A percentile compares a stretch with the other conserved stretches of the same genome.
These are phyloP conservation scores for Amiota mariae DNA, from an alignment of 2,888 invertebrate species.

Conservation along the genomic window DNA sequence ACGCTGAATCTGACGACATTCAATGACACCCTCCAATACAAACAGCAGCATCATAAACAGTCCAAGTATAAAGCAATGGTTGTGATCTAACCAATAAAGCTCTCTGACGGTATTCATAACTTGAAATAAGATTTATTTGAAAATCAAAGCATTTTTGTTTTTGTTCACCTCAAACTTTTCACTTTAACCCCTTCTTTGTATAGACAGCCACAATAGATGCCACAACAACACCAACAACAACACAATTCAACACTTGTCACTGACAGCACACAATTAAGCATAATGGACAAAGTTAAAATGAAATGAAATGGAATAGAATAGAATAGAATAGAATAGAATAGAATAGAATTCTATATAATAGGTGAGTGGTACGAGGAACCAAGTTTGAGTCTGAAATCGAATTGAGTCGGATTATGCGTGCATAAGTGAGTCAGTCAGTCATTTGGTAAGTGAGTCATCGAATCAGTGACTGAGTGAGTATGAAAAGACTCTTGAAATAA, in stretches of 20 bases:
- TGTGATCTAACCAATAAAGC: not conserved
- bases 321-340: not conserved
- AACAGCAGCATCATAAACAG: not conserved
- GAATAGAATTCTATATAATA: not conserved
- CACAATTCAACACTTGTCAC: constrained; percentile 25
- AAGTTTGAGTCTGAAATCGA: not conserved
- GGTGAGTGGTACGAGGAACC: not conserved
- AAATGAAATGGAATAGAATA: not conserved
- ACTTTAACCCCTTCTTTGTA: constrained; percentile 3
- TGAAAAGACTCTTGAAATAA: no score
- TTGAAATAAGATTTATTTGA: constrained; percentile 20
- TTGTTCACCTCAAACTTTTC: not conserved
- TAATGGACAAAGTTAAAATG: constrained; percentile 14
- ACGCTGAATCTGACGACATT: not conserved
- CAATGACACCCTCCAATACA: constrained; percentile 9
- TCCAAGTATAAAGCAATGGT: constrained; percentile 4
- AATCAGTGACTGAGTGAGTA: not conserved
- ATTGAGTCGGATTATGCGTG: not conserved
- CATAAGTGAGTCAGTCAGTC: not conserved
- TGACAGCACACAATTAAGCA: constrained; percentile 26
- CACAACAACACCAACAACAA: not conserved
- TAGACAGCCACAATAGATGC: not conserved
- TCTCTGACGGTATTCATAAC: constrained; percentile 18
- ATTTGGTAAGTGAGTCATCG: no score
- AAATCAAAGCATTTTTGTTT: constrained; percentile 21